Percentiles rank a stretch among this genome's conserved stretches.
Conservation (phyloP, 2,113 vertebrate species). For the Strix uralensis region DNA sequence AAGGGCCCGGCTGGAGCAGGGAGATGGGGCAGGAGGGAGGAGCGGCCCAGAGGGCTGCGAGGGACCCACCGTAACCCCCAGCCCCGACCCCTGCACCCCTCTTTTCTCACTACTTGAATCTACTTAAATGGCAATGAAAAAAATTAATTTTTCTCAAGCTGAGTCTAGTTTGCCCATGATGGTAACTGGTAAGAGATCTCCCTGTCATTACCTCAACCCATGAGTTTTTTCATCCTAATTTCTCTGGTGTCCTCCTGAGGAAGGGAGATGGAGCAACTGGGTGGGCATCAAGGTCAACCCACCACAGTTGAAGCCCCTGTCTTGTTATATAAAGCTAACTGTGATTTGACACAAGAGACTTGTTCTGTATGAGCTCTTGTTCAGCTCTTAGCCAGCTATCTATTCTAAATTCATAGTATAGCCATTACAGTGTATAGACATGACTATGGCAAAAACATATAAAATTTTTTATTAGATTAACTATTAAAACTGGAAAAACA, state of each 20-base stretch:
- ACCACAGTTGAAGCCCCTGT: neutral
- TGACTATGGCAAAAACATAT: neutral
- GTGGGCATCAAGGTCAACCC: neutral
- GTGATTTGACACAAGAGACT: neutral
- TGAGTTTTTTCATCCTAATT: neutral
- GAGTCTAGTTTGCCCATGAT: neutral
- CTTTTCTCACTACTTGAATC: neutral
- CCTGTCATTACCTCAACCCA: neutral
- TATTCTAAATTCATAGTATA: neutral
- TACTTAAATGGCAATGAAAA: neutral
- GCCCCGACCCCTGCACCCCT: too few relatives aligned
- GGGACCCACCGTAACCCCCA: too few relatives aligned
- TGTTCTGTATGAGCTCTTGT: accelerated
- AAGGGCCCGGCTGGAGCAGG: too few relatives aligned
- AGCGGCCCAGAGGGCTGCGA: too few relatives aligned
- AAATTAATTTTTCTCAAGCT: neutral
- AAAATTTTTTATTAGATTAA: neutral
- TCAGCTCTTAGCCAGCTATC: neutral
- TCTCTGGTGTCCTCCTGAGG: neutral
- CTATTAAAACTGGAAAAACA: neutral
- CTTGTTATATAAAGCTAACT: neutral
- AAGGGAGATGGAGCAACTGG: neutral
- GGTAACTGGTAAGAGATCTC: neutral
- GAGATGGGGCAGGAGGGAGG: too few relatives aligned
- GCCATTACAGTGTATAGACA: neutral